Evolutionary conservation across 2,113 vertebrate species (phyloP), one percentile per base, ranked within the genome.

Genomic region (Perccottus glenii): DNA sequence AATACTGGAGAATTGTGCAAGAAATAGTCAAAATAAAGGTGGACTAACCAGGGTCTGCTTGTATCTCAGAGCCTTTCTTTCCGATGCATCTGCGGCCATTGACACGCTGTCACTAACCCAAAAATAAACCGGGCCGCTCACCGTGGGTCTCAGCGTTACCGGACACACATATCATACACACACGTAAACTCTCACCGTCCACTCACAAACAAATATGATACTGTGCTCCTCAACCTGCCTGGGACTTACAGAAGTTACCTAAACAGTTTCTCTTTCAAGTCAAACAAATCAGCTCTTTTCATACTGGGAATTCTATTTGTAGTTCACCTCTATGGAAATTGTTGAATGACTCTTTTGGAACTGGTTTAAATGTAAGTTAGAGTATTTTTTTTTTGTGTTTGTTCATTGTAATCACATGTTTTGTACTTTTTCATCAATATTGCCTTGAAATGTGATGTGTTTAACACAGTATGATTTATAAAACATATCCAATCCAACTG

Each of bases 71-170:
- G 93, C 89, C 89, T 91, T 95, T 67, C 93, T 92, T 74, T 93
- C 91, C 91, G 91, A 93, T 56, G 90, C 91, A 93, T 94, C 90
- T 91, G 93, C 93, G 82, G 94, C 92, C 94, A 96, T 96, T 90
- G 92, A 93, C 87, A 90, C 90, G 87, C 89, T 81, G 92, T 93
- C 92, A 91, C 92, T 93, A 87, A 82, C 89, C 92, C 92, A 93
- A 93, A 93, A 93, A 93, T 93, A 93, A 92, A 90, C 87, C 58
- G 51, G 61, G 63, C 67, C 73, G 60, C 85, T 81, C 73, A 55
- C 76, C 56, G 88, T 83, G 84, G 70, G 90, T 79, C 85, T 91
- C 87, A 90, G 90, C 84, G 80, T 90, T 90, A 89, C 88, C 85
- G 81, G 77, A 77, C 70, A 60, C 51, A 67, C 52, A 35, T 60